Conservation (phyloP, 2,797 vertebrate genomes). For the Thripadectes ignobilis region DNA sequence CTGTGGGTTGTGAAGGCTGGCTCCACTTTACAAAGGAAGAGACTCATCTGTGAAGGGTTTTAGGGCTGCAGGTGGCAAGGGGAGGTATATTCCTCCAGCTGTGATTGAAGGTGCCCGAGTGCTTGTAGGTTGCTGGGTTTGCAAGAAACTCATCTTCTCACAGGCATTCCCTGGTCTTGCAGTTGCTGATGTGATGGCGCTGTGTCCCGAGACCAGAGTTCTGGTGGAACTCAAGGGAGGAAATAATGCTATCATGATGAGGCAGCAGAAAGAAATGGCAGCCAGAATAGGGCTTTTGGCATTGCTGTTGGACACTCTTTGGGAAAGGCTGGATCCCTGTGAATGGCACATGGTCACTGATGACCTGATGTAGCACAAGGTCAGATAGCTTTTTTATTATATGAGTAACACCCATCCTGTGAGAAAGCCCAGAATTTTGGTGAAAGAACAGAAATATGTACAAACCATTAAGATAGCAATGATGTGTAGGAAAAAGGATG, state of each 20-base stretch:
- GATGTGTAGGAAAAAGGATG: neutral
- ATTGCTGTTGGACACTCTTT: neutral
- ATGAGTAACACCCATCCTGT: neutral
- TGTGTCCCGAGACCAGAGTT: neutral
- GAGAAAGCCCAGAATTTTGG: neutral
- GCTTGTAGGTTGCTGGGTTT: neutral
- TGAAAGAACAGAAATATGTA: neutral
- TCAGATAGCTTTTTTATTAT: neutral
- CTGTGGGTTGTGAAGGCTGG: neutral
- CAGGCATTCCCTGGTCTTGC: neutral
- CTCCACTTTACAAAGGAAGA: neutral
- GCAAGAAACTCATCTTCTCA: neutral
- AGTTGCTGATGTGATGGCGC: neutral
- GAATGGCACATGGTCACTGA: accelerated
- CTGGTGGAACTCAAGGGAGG: neutral
- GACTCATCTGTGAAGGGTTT: accelerated
- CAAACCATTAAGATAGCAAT: neutral
- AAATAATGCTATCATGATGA: neutral
- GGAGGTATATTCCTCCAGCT: neutral
- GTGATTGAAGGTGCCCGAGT: neutral
- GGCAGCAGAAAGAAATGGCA: neutral
- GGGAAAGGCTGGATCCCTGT: neutral
- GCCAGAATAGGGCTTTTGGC: neutral
- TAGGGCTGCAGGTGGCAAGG: neutral
- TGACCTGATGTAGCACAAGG: neutral